These are phyloP conservation scores for Tachysurus vachellii DNA, from an alignment of 2,113 vertebrate genomes.

Conservation along the genomic window DNA sequence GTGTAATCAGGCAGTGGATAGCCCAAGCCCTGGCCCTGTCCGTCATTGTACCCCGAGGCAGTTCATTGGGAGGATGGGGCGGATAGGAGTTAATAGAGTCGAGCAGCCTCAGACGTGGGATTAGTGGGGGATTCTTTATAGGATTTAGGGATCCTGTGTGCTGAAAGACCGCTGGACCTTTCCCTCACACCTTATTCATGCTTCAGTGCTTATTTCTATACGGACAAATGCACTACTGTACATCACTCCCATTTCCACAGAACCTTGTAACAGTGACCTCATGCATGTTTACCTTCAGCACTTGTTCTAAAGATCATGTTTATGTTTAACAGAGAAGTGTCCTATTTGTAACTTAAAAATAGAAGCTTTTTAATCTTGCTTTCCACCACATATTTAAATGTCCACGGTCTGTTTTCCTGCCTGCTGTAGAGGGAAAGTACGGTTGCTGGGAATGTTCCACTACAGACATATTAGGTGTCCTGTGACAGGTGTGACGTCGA, in stretches of 20 bases:
- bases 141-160: slow-evolving; percentile 48
- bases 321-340: not conserved
- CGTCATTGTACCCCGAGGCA: slow-evolving; percentile 61
- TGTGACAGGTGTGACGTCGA: not conserved
- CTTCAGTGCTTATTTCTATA: slow-evolving; percentile 11
- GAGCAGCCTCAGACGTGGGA: slow-evolving; percentile 51
- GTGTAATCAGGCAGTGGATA: slow-evolving; percentile 51
- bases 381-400: slow-evolving; percentile 26
- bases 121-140: slow-evolving; percentile 60
- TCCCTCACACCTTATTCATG: slow-evolving; percentile 55
- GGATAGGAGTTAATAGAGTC: slow-evolving; percentile 10
- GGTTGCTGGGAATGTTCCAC: not conserved
- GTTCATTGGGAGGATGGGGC: slow-evolving; percentile 44
- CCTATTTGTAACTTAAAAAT: not conserved
- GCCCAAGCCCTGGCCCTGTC: slow-evolving; percentile 60
- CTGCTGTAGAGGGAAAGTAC: slow-evolving; percentile 27
- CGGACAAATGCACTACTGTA: not conserved
- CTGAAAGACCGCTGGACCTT: slow-evolving; percentile 49
- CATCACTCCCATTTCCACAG: not conserved
- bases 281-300: not conserved
- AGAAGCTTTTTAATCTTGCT: not conserved
- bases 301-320: not conserved
- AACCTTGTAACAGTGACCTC: not conserved
- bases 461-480: slow-evolving; percentile 3
- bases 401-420: slow-evolving; percentile 7